These are phyloP conservation scores for Watsonalla binaria DNA, from an alignment of 2,888 invertebrate species.

Conservation along the genomic window DNA sequence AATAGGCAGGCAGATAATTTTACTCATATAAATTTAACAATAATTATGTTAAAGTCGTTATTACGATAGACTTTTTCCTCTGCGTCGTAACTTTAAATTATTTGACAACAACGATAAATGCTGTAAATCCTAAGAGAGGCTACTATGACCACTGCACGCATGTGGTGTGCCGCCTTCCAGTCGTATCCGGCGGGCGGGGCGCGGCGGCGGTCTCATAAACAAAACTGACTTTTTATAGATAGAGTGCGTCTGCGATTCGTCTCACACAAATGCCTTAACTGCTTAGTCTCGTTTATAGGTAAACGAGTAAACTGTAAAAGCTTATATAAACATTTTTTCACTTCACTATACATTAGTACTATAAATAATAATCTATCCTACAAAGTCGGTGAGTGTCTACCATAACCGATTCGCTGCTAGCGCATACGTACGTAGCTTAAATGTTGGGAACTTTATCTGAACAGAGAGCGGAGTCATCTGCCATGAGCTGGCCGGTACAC, in stretches of 20 bases:
- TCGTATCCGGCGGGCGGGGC: slow-evolving; percentile 56
- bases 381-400: no score
- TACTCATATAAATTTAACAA: not conserved
- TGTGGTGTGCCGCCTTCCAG: slow-evolving; percentile 51
- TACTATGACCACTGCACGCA: slow-evolving; percentile 52
- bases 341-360: slow-evolving; percentile 7
- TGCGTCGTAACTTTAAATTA: not conserved
- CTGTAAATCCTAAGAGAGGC: slow-evolving; percentile 20
- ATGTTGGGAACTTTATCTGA: slow-evolving; percentile 11
- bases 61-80: not conserved
- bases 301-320: slow-evolving; percentile 9
- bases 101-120: not conserved
- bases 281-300: slow-evolving; percentile 37
- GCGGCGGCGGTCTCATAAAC: slow-evolving; percentile 48
- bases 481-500: slow-evolving; percentile 37
- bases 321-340: no score
- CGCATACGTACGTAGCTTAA: slow-evolving; percentile 4
- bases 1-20: slow-evolving; percentile 1
- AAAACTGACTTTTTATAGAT: slow-evolving; percentile 71
- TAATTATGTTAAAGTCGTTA: not conserved
- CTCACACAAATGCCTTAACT: slow-evolving; percentile 40
- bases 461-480: slow-evolving; percentile 20
- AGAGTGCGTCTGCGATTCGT: slow-evolving; percentile 61
- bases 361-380: not conserved
- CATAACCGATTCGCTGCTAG: no score